Evolutionary conservation across 2,888 invertebrate genomes (phyloP).

Genomic region (Magallana nippona): DNA sequence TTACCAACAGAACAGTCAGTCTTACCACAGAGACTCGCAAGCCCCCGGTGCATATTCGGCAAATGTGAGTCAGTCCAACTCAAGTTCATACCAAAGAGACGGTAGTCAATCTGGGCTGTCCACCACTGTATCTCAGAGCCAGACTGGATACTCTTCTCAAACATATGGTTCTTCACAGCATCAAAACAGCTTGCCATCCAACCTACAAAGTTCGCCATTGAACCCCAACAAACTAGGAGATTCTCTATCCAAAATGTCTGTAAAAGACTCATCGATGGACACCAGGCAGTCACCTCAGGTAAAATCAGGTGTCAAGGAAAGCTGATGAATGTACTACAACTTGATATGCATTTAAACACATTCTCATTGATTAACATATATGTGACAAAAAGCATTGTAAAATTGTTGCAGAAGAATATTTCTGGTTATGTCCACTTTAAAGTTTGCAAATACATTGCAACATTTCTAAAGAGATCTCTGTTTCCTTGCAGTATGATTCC

Average conservation of each 20-base stretch:
- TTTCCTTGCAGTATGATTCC: slow-evolving; percentile 68
- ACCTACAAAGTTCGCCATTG: slow-evolving; percentile 67
- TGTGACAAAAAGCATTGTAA: no score
- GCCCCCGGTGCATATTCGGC: slow-evolving; percentile 55
- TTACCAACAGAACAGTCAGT: slow-evolving; percentile 31
- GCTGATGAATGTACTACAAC: no score
- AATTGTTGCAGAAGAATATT: no score
- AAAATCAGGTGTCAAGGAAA: background rate
- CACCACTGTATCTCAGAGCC: slow-evolving; percentile 64
- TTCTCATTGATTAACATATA: no score
- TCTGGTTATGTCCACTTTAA: no score
- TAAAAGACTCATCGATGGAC: slow-evolving; percentile 71
- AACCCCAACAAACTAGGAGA: slow-evolving; percentile 74
- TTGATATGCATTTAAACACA: no score
- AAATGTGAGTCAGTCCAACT: slow-evolving; percentile 58
- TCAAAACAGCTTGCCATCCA: slow-evolving; percentile 53
- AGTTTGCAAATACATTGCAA: background rate
- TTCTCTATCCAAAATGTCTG: slow-evolving; percentile 74
- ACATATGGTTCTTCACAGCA: slow-evolving; percentile 54
- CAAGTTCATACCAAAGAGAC: slow-evolving; percentile 65
- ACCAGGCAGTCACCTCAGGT: slow-evolving; percentile 61
- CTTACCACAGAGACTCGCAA: slow-evolving; percentile 57
- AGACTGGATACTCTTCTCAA: slow-evolving; percentile 69
- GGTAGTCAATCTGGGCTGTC: slow-evolving; percentile 52
- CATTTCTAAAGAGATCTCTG: background rate